Percentiles rank a stretch among this genome's conserved stretches.
phyloP scores from a whole-genome alignment of 2,888 invertebrate genomes.

The Eurytoma californica region DNA sequence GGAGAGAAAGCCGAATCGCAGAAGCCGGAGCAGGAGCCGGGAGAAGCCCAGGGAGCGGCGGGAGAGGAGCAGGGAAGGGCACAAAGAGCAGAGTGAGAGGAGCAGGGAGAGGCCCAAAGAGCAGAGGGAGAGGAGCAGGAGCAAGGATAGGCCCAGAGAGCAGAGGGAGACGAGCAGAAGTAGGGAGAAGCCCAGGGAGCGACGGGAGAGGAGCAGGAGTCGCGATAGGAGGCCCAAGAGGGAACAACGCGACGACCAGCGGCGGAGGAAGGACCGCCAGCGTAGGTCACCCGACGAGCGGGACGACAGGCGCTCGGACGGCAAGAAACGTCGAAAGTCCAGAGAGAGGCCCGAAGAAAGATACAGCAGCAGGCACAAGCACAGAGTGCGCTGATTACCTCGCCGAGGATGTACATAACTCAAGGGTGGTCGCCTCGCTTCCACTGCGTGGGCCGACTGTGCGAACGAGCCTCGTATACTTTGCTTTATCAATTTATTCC shows the following conservation, averaged over 20 bases:
- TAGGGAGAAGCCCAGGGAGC: conserved; percentile 33
- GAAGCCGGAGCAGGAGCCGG: conserved; percentile 48
- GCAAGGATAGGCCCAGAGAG: conserved; percentile 50
- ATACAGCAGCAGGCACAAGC: conserved; percentile 37
- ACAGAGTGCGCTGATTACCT: conserved; percentile 26
- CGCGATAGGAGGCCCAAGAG: conserved; percentile 44
- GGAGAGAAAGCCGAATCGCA: conserved; percentile 46
- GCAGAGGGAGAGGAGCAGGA: conserved; percentile 50
- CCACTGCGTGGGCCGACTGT: background rate
- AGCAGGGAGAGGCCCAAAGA: conserved; percentile 28
- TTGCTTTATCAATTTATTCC: too few species aligned
- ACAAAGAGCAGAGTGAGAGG: conserved; percentile 29
- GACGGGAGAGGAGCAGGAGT: conserved; percentile 52
- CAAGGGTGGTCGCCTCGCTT: too few species aligned
- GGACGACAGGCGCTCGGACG: conserved; percentile 30
- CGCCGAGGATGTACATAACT: too few species aligned
- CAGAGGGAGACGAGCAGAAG: conserved; percentile 42
- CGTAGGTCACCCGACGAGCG: conserved; percentile 42
- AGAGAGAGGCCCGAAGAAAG: conserved; percentile 36
- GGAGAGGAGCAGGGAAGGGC: conserved; percentile 20
- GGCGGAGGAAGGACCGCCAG: conserved; percentile 25
- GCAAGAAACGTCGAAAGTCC: conserved; percentile 53
- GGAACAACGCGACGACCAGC: background rate
- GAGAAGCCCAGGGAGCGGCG: conserved; percentile 49
- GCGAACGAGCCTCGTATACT: background rate